These are phyloP conservation scores for Actinostola sp. DNA, from an alignment of 92 coral and sea anemone genomes.

Conservation along the genomic window DNA sequence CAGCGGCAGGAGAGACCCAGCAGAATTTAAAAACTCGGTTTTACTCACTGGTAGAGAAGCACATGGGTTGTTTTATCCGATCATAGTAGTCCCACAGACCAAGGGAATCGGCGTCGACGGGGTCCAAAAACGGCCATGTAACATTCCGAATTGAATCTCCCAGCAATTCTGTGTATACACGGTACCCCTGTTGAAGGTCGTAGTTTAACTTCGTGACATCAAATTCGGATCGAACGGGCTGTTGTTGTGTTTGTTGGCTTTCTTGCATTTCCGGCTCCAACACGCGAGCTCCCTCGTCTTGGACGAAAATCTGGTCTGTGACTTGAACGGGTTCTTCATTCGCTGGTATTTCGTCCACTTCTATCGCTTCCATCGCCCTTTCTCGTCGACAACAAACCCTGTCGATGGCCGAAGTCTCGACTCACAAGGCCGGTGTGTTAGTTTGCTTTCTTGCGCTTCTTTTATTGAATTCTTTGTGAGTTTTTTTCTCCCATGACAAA, in stretches of 20 bases:
- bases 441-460: conserved; percentile 20
- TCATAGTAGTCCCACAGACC: conserved; percentile 96
- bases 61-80: conserved; percentile 92
- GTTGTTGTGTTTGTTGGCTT: conserved; percentile 35
- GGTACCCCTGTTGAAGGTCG: conserved; percentile 94
- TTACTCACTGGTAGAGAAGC: conserved; percentile 88
- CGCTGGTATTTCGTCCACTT: conserved; percentile 45
- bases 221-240: conserved; percentile 46
- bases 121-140: conserved; percentile 94
- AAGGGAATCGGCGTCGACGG: conserved; percentile 92
- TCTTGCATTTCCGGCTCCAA: conserved; percentile 64
- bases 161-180: conserved; percentile 80
- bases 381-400: conserved; percentile 8
- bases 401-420: conserved; percentile 25
- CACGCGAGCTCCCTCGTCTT: conserved; percentile 56
- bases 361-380: conserved; percentile 50
- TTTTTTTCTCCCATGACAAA: conserved; percentile 51
- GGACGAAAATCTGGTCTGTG: conserved; percentile 19
- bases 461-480: conserved; percentile 27
- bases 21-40: background rate
- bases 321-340: conserved; percentile 37
- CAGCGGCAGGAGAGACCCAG: background rate
- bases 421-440: background rate
- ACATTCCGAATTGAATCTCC: conserved; percentile 83
- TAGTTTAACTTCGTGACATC: conserved; percentile 85